Percentiles rank a stretch among this genome's conserved stretches.
phyloP scores from a whole-genome alignment of 2,888 invertebrate species.

The Clusia tigrina region DNA sequence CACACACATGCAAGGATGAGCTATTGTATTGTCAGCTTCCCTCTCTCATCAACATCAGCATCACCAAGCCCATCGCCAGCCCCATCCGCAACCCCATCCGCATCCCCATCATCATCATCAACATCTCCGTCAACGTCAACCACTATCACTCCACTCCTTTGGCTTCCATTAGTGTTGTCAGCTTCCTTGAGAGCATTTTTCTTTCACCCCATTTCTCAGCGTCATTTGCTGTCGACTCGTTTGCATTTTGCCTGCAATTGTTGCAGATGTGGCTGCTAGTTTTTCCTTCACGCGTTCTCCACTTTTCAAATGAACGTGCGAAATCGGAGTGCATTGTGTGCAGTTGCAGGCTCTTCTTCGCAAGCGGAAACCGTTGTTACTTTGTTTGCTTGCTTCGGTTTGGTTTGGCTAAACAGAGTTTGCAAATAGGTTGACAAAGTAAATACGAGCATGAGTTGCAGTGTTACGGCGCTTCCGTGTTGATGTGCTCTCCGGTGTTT shows the following conservation, averaged over 20 bases:
- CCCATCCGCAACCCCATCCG: background rate
- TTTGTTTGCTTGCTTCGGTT: slow-evolving; percentile 17
- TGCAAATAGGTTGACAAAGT: background rate
- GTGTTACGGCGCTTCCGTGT: background rate
- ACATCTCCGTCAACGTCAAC: background rate
- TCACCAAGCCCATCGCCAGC: background rate
- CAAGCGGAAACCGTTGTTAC: slow-evolving; percentile 5
- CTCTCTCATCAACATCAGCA: background rate
- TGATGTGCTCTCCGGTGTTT: background rate
- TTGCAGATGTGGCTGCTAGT: background rate
- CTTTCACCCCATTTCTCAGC: background rate
- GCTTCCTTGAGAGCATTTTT: slow-evolving; percentile 22
- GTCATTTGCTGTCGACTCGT: background rate
- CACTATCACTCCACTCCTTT: background rate
- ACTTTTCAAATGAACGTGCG: slow-evolving; percentile 15
- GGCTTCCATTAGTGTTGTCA: slow-evolving; percentile 13
- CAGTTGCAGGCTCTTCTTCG: slow-evolving; percentile 9
- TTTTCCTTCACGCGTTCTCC: background rate
- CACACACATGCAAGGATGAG: background rate
- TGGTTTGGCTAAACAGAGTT: slow-evolving; percentile 4
- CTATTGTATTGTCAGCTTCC: background rate
- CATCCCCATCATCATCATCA: background rate
- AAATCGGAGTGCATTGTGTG: slow-evolving; percentile 9
- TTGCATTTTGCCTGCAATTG: background rate
- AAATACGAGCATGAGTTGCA: too few species aligned